Evolutionary conservation across 2,113 vertebrate species (phyloP).

Genomic region (Mixornis gularis): DNA sequence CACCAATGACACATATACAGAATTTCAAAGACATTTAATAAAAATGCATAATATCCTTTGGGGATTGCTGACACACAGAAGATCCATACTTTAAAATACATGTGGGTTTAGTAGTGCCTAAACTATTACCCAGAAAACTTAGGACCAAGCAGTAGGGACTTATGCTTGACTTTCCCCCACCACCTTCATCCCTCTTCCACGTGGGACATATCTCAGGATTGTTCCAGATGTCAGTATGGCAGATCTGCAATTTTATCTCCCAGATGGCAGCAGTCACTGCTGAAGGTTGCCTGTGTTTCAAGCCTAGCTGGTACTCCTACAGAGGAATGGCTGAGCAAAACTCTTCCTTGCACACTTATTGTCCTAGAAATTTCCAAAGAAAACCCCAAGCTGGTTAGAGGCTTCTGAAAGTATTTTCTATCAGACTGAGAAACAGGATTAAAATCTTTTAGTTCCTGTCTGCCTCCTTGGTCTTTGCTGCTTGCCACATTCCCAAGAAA

Average conservation of each 20-base stretch:
- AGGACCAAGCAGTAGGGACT: background rate
- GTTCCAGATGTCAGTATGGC: too few species aligned
- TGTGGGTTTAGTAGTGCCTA: background rate
- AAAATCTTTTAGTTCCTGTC: background rate
- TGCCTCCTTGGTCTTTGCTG: background rate
- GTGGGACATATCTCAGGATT: background rate
- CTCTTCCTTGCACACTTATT: background rate
- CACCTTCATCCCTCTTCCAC: background rate
- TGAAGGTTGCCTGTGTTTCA: background rate
- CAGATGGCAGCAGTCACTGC: background rate
- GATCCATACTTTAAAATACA: background rate
- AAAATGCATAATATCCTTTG: background rate
- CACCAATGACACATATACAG: background rate
- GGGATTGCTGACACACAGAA: background rate
- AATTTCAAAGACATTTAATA: background rate
- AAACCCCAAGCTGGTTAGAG: background rate
- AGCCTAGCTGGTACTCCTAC: background rate
- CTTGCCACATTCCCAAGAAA: background rate
- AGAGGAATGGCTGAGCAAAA: background rate
- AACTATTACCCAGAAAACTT: background rate
- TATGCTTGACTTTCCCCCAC: background rate
- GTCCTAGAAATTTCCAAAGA: background rate
- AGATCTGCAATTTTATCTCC: background rate
- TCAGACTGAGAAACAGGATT: background rate
- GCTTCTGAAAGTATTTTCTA: background rate